These are phyloP conservation scores for Thalassarche chlororhynchos DNA, from an alignment of 2,113 vertebrate genomes.

Conservation along the genomic window DNA sequence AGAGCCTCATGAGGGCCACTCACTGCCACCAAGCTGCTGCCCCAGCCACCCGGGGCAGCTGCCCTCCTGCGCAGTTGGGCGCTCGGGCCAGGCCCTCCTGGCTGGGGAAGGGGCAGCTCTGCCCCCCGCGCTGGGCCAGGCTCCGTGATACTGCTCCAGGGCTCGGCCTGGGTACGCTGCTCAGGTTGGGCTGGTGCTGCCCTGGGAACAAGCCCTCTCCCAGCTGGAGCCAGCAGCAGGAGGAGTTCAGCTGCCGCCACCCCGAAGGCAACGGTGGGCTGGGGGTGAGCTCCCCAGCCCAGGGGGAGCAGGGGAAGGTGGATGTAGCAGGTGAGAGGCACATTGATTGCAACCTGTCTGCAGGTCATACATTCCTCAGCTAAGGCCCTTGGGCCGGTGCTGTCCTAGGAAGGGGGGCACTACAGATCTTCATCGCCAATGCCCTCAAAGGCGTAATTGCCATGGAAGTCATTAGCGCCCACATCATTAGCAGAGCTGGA, in stretches of 20 bases:
- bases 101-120: not conserved
- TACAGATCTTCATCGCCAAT: conserved; percentile 98
- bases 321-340: conserved; percentile 46
- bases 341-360: conserved; percentile 45
- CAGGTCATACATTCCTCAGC: conserved; percentile 70
- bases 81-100: not conserved
- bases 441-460: conserved; percentile 98
- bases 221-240: conserved; percentile 48
- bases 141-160: not conserved
- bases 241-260: conserved; percentile 12
- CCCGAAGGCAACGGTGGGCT: not conserved
- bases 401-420: conserved; percentile 13
- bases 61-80: not conserved
- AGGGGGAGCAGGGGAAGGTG: not conserved
- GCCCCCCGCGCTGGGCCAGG: not conserved
- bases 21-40: not conserved
- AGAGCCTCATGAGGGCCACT: not conserved
- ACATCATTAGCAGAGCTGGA: conserved; percentile 88
- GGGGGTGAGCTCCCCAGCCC: not conserved
- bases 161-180: not conserved
- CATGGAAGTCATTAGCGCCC: conserved; percentile 90
- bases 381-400: not conserved
- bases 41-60: not conserved
- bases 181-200: not conserved
- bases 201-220: conserved; percentile 4